Evolutionary conservation across 2,888 invertebrate genomes (phyloP).

Genomic region (Yponomeuta sedellus): DNA sequence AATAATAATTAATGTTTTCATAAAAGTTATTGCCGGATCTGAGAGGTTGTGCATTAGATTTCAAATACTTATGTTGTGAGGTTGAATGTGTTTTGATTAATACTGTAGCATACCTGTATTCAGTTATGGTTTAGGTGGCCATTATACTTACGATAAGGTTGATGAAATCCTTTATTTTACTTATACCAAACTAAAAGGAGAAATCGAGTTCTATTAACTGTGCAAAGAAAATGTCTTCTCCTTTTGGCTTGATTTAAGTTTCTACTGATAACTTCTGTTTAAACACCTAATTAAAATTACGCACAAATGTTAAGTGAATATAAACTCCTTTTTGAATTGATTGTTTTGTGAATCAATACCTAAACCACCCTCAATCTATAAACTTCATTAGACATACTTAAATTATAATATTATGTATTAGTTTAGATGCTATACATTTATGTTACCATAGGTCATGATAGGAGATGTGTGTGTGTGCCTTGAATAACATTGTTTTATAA

Average conservation of each 20-base stretch:
- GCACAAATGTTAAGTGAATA: constrained; percentile 12
- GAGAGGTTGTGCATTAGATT: constrained; percentile 54
- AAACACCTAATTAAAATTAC: constrained; percentile 3
- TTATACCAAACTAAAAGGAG: no score
- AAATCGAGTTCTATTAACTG: no score
- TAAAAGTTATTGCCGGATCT: constrained; percentile 51
- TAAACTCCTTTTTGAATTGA: constrained; percentile 2
- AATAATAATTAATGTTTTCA: constrained; percentile 29
- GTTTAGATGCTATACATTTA: background rate
- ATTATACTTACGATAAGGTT: constrained; percentile 37
- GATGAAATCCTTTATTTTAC: constrained; percentile 38
- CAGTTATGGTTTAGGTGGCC: constrained; percentile 25
- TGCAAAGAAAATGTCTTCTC: constrained; percentile 15
- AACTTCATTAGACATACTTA: constrained; percentile 6
- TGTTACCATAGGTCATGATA: background rate
- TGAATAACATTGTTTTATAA: no score
- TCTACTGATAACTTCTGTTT: constrained; percentile 1
- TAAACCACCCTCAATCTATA: constrained; percentile 8
- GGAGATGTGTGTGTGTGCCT: no score
- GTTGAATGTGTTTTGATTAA: constrained; percentile 6
- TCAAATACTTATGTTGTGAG: constrained; percentile 13
- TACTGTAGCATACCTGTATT: constrained; percentile 10
- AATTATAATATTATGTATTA: background rate
- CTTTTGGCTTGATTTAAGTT: no score
- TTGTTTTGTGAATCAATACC: constrained; percentile 8